A percentile compares a stretch with the other conserved stretches of the same genome.
These are phyloP conservation scores for Fragum sueziense DNA, from an alignment of 2,888 invertebrate genomes.

Conservation along the genomic window DNA sequence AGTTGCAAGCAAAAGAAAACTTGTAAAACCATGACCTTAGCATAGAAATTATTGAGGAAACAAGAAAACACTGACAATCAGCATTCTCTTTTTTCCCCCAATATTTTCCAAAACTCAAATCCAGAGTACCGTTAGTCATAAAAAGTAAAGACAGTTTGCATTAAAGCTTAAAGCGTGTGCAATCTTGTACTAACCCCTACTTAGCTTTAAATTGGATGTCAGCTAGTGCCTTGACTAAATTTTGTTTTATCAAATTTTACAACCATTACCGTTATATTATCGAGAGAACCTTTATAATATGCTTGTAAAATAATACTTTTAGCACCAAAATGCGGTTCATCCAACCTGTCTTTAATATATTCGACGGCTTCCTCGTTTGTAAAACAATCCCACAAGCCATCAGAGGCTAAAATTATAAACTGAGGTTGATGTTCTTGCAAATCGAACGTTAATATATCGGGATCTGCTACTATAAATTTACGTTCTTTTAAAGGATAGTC, in stretches of 20 bases:
- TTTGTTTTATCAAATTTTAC: constrained; percentile 86
- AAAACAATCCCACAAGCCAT: constrained; percentile 98
- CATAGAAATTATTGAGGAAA: no score
- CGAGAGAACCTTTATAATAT: constrained; percentile 94
- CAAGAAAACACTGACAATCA: no score
- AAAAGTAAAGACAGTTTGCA: no score
- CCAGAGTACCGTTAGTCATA: no score
- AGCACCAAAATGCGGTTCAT: constrained; percentile 94
- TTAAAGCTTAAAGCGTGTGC: not conserved
- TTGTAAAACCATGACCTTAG: no score
- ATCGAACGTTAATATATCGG: constrained; percentile 96
- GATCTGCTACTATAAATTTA: constrained; percentile 96
- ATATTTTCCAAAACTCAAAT: no score
- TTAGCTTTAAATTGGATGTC: constrained; percentile 2
- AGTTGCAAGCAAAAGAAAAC: no score
- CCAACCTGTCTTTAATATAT: constrained; percentile 92
- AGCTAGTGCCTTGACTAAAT: constrained; percentile 33
- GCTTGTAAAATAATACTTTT: constrained; percentile 95
- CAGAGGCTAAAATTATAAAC: constrained; percentile 96
- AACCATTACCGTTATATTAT: constrained; percentile 97
- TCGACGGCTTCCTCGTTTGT: constrained; percentile 96
- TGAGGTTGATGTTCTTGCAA: constrained; percentile 91
- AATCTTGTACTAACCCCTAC: no score
- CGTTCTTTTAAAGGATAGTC: constrained; percentile 97
- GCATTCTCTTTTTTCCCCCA: no score